Evolutionary conservation across 2,113 vertebrate genomes (phyloP).

Genomic region (Brachyhypopomus gauderio): DNA sequence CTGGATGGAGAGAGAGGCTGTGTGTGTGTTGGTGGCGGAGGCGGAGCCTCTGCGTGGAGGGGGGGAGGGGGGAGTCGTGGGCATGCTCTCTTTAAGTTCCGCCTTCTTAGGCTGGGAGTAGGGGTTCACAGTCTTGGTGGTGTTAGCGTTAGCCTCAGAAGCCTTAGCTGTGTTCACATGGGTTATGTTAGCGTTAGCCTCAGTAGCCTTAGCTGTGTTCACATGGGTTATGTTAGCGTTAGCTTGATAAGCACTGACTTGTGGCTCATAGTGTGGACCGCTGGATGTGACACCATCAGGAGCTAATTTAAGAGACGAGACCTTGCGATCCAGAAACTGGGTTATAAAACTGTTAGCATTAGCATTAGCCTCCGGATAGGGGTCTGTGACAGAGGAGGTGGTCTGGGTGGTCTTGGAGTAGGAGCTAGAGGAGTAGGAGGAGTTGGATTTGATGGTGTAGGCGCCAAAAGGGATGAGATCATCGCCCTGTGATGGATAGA

Average conservation of each 20-base stretch:
- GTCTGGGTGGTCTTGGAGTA: conserved; percentile 68
- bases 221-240: background rate
- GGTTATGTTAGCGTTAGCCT: background rate
- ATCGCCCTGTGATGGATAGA: conserved; percentile 11
- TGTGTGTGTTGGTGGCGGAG: conserved; percentile 69
- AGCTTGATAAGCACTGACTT: background rate
- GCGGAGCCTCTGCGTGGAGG: conserved; percentile 48
- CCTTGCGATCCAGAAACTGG: conserved; percentile 78
- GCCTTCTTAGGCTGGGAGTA: conserved; percentile 61
- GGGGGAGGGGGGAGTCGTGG: conserved; percentile 24
- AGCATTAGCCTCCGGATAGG: conserved; percentile 45
- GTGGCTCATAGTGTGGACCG: conserved; percentile 32
- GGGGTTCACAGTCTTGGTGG: conserved; percentile 30
- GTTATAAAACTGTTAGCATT: conserved; percentile 61
- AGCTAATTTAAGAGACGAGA: conserved; percentile 85
- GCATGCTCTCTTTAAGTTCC: conserved; percentile 51
- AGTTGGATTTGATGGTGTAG: conserved; percentile 76
- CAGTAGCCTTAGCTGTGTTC: background rate
- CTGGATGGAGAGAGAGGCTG: conserved; percentile 81
- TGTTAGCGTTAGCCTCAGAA: conserved; percentile 23
- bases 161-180: background rate
- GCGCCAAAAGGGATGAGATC: conserved; percentile 65
- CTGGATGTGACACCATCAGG: conserved; percentile 64
- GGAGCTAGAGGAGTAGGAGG: conserved; percentile 78
- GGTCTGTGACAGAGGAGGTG: conserved; percentile 65